Evolutionary conservation across 2,888 invertebrate species (phyloP), one percentile per base, ranked within the genome.

Genomic region (Cheilosia variabilis): DNA sequence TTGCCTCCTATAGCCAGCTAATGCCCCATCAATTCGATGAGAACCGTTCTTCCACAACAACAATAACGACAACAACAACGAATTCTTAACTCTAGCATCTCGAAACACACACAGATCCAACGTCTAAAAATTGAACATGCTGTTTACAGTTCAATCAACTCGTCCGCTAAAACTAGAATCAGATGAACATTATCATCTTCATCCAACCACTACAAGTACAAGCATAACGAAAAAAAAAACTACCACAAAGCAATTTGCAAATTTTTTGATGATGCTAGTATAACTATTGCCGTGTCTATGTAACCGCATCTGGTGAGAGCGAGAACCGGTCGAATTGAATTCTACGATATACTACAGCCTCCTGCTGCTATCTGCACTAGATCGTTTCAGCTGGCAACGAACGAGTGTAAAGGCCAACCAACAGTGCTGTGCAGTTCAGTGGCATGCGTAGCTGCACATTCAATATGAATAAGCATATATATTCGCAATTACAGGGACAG

Each of bases 121-220:
- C 65, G 22, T 71, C 84, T 76, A 53, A 80, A 75, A 78, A 73
- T 69, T 79, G 65, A 84, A 71, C 84, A 84, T 55, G 84, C 71
- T 84, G 84, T 80, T 80, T 80, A 76, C 84, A 84, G 84, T 84
- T 84, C 84, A 84, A 80, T 84, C 84, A 84, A 84, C 84, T 76
- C 69, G 65, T 60, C 71, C 71, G 65, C 75, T 66, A 75, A 78
- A 60, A 69, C 73, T 69, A 60, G 65, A 75, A 62, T 79, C 17
- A 53, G 43, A 57, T 63, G 72, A 83, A 63, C 69, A 75, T 53
- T 50, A 52, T 47, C 65, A 53, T 50, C 55, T 4, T 22, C 37
- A 66, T 37, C 55, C 58, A 31, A 75, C 31, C 55, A 53, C 41
- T 66, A 60, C 71, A 62, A 45, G 37, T 53, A n/a, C 15, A 60